These are phyloP conservation scores for Plectus sambesii DNA, from an alignment of 1,140 invertebrate species.

Conservation along the genomic window DNA sequence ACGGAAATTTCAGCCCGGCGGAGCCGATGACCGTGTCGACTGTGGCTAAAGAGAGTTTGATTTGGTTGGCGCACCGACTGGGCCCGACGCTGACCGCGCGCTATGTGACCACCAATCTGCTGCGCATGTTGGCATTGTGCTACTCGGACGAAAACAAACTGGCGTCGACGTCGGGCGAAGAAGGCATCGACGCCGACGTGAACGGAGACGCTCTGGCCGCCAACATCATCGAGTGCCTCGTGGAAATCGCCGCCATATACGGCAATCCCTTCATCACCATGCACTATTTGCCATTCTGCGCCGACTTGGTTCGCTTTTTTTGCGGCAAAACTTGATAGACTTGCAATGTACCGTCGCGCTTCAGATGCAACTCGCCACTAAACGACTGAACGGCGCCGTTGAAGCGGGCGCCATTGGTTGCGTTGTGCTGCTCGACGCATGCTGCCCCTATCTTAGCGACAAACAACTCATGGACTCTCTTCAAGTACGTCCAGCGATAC, in stretches of 20 bases:
- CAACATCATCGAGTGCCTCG: constrained; percentile 74
- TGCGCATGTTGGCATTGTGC: constrained; percentile 82
- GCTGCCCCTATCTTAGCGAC: constrained; percentile 28
- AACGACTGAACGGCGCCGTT: constrained; percentile 21
- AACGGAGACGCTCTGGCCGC: constrained; percentile 67
- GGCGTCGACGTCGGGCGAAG: constrained; percentile 33
- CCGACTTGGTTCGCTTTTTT: constrained; percentile 57
- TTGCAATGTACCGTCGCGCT: no score
- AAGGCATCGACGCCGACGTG: constrained; percentile 35
- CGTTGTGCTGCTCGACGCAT: constrained; percentile 24
- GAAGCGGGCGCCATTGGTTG: constrained; percentile 29
- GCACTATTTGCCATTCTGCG: constrained; percentile 84
- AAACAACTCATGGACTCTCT: constrained; percentile 41
- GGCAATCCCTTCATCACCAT: constrained; percentile 82
- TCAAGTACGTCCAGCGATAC: constrained; percentile 16
- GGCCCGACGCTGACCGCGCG: constrained; percentile 83
- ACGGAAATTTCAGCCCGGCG: constrained; percentile 1
- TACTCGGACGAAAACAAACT: constrained; percentile 75
- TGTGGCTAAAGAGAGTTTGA: constrained; percentile 15
- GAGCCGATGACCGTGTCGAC: constrained; percentile 21
- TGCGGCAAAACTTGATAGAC: no score
- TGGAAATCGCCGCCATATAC: constrained; percentile 71
- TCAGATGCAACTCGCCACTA: constrained; percentile 31
- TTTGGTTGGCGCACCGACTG: constrained; percentile 81
- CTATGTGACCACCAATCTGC: constrained; percentile 74